Base-by-base conservation (phyloP, 1,140 invertebrate species). In the Tetramorium simillimum region DNA sequence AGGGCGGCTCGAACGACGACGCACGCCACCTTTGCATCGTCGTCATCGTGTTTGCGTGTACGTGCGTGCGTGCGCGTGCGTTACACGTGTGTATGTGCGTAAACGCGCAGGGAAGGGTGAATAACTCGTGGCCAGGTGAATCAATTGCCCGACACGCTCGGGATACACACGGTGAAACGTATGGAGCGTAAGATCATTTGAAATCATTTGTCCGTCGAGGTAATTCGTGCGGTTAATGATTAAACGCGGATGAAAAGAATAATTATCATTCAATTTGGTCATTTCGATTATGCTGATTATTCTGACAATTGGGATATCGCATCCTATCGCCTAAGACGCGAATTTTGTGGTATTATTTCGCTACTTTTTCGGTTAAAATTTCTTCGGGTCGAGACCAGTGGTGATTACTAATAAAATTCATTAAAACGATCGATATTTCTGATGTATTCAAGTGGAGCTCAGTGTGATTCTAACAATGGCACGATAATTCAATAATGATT, bases 401-500 rank as follows among this genome's bases (percentile, higher is more conserved):
- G 16, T 24, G 43, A 85, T 85, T 40, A 24, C 58, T 77, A 63
- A 40, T 65, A 78, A 85, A 78, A 77, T 85, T 67, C 46, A 78
- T 63, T 78, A 65, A 63, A 63, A 40, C 43, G 70, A 43, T 85
- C 58, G 58, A 85, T 85, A 76, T 21, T 49, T 16, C 58, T 53
- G 82, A 43, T 60, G 46, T 85, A 82, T 82, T 73, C 37, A 82
- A 46, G 63, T 37, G 53, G 21, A 73, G 80, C 14, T 37, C 37
- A 28, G 24, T 60, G 24, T 49, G 80, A 60, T 84, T 84, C 80
- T 75, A 84, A 84, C 80, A 84, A 84, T 75, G 80, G 80, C 33
- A 63, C 46, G 73, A 53, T 85, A 85, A 85, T 67, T 46, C 33
- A 24, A 85, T 78, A 85, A 78, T 85, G 46, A 85, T 85, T 85